Percentiles rank a stretch among this genome's conserved stretches.
Evolutionary conservation across 2,113 vertebrate genomes (phyloP).

Genomic region (Trogon melanurus): DNA sequence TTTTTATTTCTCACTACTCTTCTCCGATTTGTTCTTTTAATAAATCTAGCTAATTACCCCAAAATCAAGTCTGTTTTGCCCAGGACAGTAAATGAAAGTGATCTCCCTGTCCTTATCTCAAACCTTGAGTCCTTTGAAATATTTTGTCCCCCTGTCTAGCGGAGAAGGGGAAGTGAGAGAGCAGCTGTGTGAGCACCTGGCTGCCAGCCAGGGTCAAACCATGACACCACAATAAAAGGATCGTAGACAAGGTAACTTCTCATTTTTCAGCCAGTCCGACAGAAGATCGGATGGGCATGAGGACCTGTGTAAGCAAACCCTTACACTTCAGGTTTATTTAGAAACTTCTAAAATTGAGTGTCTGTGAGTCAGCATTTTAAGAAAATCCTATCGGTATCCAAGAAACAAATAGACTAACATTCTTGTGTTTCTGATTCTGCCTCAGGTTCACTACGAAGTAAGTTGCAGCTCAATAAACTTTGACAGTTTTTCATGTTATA

Average conservation of each 20-base stretch:
- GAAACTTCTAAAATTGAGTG: background rate
- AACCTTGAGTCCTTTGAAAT: no score
- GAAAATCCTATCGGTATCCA: background rate
- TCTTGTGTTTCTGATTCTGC: background rate
- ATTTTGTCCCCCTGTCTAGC: no score
- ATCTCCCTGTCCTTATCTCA: no score
- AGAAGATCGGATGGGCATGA: background rate
- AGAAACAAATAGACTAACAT: background rate
- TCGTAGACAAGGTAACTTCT: background rate
- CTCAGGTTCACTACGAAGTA: background rate
- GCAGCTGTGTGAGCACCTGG: no score
- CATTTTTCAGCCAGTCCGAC: background rate
- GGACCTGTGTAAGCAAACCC: background rate
- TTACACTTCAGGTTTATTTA: background rate
- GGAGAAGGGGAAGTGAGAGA: no score
- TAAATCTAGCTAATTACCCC: no score
- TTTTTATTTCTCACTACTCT: no score
- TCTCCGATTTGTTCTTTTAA: no score
- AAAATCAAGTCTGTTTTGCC: no score
- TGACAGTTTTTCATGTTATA: conserved; percentile 26
- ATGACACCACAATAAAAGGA: background rate
- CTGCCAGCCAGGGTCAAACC: no score
- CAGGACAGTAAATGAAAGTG: no score
- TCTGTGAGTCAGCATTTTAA: background rate
- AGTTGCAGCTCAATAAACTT: conserved; percentile 29